A percentile compares a stretch with the other conserved stretches of the same genome.
Evolutionary conservation across 2,113 vertebrate species (phyloP).

Genomic region (Brachyhypopomus gauderio): DNA sequence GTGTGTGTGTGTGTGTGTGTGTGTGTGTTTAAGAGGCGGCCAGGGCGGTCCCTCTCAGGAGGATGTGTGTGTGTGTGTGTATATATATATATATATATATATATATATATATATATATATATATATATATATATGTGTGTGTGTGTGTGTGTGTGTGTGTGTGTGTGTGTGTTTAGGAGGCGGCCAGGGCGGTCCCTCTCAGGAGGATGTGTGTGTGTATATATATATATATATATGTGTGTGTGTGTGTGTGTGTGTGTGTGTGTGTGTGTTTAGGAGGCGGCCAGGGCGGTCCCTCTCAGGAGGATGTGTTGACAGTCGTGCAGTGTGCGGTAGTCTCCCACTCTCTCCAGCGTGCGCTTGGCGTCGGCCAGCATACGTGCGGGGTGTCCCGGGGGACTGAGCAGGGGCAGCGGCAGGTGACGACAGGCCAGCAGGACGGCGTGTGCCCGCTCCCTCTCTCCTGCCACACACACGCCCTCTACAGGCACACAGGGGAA

Average conservation of each 20-base stretch:
- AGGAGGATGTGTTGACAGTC: slow-evolving; percentile 97
- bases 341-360: slow-evolving; percentile 93
- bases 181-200: no score
- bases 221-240: neutral
- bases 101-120: no score
- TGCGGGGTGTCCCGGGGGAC: slow-evolving; percentile 87
- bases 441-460: slow-evolving; percentile 90
- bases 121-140: slow-evolving; percentile 6
- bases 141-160: neutral
- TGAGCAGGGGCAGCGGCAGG: slow-evolving; percentile 92
- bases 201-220: no score
- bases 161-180: slow-evolving; percentile 8
- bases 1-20: slow-evolving; percentile 55
- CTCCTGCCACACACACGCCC: slow-evolving; percentile 82
- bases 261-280: slow-evolving; percentile 76
- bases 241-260: slow-evolving; percentile 24
- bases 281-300: slow-evolving; percentile 90
- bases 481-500: slow-evolving; percentile 65
- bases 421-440: slow-evolving; percentile 95
- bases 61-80: neutral
- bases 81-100: no score
- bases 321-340: slow-evolving; percentile 90
- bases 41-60: no score
- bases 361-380: slow-evolving; percentile 93
- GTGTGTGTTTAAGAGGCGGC: slow-evolving; percentile 45